Evolutionary conservation across 2,113 vertebrate species (phyloP), one percentile per base, ranked within the genome.

Genomic region (Talpa occidentalis): DNA sequence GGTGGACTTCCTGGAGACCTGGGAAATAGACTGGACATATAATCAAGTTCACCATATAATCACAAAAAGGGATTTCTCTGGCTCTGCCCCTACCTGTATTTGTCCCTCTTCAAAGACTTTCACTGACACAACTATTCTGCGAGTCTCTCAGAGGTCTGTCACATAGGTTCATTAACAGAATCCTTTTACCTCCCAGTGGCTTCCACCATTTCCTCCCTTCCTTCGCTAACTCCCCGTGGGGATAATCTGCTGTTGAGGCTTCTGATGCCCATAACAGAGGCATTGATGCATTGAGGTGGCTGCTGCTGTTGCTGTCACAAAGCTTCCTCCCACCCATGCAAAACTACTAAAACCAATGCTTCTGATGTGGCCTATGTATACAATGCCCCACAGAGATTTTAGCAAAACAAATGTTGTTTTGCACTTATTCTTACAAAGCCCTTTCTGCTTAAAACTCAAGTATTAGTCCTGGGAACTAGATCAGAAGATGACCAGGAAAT

Each of bases 261-360:
- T 95, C 81, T 96, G 80, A 92, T 90, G 72, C 67, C 24, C 44
- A 24, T 90, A 96, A 88, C 90, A 96, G 92, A 97, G 62, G 42
- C 67, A 88, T 15, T 49, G 72, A 73, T 90, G 52, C 81, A 88
- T 52, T 78, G 66, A 92, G 72, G 35, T 76, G 21, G 67, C 80
- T 96, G 90, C 42, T 85, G 28, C 66, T 88, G 40, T 37, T 72
- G 59, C 72, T 67, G 15, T 93, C 77, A 92, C 32, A 82, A 93
- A 94, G 56, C 93, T 94, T 62, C 88, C 64, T 85, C 67, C 81
- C 60, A 88, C 69, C 52, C 91, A 92, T 17, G n/a, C 52, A 54
- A 90, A 96, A 92, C 70, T 78, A 88, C 73, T 66, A 91, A 95
- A 88, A 37, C 44, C 73, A 85, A 52, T 54, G 82, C 26, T 81